Conservation (phyloP, 2,113 vertebrate species). For the Eurystomus gularis region DNA sequence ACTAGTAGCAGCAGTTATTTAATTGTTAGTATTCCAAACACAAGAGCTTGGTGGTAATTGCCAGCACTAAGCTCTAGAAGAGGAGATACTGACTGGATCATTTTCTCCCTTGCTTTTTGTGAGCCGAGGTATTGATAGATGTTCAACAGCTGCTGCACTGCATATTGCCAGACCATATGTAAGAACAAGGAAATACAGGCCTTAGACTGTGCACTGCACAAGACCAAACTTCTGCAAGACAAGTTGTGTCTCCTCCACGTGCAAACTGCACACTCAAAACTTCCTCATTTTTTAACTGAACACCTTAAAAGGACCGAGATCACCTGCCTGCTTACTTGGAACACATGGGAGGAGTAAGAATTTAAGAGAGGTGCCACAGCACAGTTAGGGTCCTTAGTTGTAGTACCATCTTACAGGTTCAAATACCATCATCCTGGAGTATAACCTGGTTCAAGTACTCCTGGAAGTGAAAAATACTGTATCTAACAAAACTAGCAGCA, state of each 20-base stretch:
- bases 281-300: background rate
- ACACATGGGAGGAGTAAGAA: background rate
- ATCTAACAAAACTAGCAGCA: background rate
- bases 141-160: background rate
- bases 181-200: background rate
- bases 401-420: background rate
- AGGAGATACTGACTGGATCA: background rate
- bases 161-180: background rate
- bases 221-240: background rate
- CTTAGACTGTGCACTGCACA: background rate
- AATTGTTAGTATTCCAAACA: background rate
- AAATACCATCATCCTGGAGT: background rate
- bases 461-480: background rate
- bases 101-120: background rate
- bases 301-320: background rate
- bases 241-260: background rate
- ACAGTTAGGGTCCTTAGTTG: background rate
- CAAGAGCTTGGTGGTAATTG: background rate
- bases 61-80: background rate
- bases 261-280: background rate
- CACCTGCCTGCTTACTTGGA: background rate
- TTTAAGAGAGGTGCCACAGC: background rate
- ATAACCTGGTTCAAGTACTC: background rate
- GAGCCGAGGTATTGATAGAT: background rate
- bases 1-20: background rate